Evolutionary conservation across 1,140 invertebrate species (phyloP), one percentile per base, ranked within the genome.

Genomic region (Scaptomyza pallida): DNA sequence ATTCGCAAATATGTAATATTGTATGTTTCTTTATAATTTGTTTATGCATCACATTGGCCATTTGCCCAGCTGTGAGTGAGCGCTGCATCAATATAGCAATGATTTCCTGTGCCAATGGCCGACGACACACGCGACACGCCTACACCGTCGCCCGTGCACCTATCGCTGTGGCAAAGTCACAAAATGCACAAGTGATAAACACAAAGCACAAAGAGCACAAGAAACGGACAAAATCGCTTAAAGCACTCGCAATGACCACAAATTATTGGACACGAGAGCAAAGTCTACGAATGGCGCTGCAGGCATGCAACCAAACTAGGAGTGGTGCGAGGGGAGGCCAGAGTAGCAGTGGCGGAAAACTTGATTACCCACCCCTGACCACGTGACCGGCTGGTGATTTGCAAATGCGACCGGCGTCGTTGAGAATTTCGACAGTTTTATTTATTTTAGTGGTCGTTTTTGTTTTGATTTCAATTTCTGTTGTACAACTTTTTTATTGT

Each of bases 101-200:
- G 26, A 75, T 72, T 67, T 86, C 69, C 74, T 86, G 73, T 85
- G 81, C 76, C 80, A 86, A 86, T 47, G 81, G 68, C 81, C 80
- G 61, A 64, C 80, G 61, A 64, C 73, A 86, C 72, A 86, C 76
- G 80, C 72, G 75, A 72, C 75, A 72, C 44, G 57, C 47, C 41
- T 17, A 35, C 33, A 17, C 60, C 23, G 35, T 40, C 17, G 19
- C 13, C 9, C 37, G 37, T 26, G 26, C 19, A 35, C 13, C 17
- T 47, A n/a, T 30, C 21, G 47, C 47, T 43, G 47, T 61, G 71
- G 54, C 62, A 52, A 9, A n/a, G 5, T 6, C 40, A 15, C 21
- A 51, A 72, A 30, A 37, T 75, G 77, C 77, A 80, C 43, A 35
- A 68, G 52, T 54, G 72, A 76, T 73, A 73, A 78, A 78, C 68